Conservation (phyloP, 2,797 vertebrate genomes). For the Sebastes cheni region DNA sequence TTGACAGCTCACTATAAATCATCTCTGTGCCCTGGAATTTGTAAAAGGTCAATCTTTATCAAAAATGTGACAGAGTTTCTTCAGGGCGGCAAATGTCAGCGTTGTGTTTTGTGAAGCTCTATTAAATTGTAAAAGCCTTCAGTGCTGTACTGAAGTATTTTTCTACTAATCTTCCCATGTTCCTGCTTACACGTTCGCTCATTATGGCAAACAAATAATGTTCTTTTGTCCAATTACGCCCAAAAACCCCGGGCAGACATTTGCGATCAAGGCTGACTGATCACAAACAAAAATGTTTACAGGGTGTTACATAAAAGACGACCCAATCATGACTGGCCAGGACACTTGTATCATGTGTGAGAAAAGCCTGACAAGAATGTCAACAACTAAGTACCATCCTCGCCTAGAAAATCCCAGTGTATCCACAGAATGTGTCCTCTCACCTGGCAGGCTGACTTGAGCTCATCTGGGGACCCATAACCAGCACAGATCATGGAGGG, state of each 20-base stretch:
- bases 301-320: slow-evolving; percentile 44
- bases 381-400: background rate
- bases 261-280: slow-evolving; percentile 61
- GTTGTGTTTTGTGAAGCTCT: background rate
- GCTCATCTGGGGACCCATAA: slow-evolving; percentile 79
- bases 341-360: slow-evolving; percentile 25
- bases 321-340: background rate
- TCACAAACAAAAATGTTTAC: slow-evolving; percentile 60
- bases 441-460: slow-evolving; percentile 83
- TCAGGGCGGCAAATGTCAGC: background rate
- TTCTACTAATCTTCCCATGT: background rate
- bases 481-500: slow-evolving; percentile 82
- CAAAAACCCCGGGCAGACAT: slow-evolving; percentile 19
- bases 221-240: slow-evolving; percentile 40
- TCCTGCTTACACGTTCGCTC: background rate
- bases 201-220: slow-evolving; percentile 32
- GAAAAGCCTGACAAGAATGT: background rate
- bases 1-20: background rate
- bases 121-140: background rate
- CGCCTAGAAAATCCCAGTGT: background rate
- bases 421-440: slow-evolving; percentile 1
- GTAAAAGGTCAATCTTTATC: background rate
- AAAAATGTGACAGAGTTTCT: slow-evolving; percentile 3
- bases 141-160: background rate
- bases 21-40: background rate